phyloP scores from a whole-genome alignment of 2,113 vertebrate species.

The Amblyopsis rosae region DNA sequence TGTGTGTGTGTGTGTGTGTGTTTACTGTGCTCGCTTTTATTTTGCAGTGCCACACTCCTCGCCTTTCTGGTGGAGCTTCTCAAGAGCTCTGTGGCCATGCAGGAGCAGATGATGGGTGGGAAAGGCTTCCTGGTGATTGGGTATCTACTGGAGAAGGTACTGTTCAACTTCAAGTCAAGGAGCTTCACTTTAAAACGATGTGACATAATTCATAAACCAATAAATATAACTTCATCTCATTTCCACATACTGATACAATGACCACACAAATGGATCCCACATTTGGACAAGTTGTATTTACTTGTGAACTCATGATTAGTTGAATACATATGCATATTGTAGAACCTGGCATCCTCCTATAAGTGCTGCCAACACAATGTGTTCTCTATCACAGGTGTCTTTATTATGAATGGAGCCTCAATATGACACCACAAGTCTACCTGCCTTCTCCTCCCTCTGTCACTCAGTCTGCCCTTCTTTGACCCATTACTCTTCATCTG shows the following conservation, averaged over 20 bases:
- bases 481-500: conserved; percentile 58
- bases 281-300: neutral
- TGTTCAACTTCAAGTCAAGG: neutral
- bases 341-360: conserved; percentile 2
- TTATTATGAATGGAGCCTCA: conserved; percentile 39
- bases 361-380: conserved; percentile 13
- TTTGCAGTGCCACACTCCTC: conserved; percentile 87
- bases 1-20: neutral
- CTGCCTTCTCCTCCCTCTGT: too few relatives aligned
- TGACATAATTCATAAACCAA: too few relatives aligned
- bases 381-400: conserved; percentile 28
- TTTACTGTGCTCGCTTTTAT: conserved; percentile 40
- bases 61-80: conserved; percentile 93
- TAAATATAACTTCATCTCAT: too few relatives aligned
- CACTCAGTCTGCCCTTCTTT: conserved; percentile 15
- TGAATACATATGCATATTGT: neutral
- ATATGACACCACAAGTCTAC: conserved; percentile 21
- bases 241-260: too few relatives aligned
- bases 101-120: conserved; percentile 96
- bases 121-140: conserved; percentile 97
- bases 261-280: neutral
- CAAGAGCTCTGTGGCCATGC: conserved; percentile 98
- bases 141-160: conserved; percentile 95
- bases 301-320: neutral
- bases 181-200: too few relatives aligned